A percentile compares a stretch with the other conserved stretches of the same genome.
Conservation (phyloP, 2,888 invertebrate genomes). For the Drosophila tripunctata region DNA sequence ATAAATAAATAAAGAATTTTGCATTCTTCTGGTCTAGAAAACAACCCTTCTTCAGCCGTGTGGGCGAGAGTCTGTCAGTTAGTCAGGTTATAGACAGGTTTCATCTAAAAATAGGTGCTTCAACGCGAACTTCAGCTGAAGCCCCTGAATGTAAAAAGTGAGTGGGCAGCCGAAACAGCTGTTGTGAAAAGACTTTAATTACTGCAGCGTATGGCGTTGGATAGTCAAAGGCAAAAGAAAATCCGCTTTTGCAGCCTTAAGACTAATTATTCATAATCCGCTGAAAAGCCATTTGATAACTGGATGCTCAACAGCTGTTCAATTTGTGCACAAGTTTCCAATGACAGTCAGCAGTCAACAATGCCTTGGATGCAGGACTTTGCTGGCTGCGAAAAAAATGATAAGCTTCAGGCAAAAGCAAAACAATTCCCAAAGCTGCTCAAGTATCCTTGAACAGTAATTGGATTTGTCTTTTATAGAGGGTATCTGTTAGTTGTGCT, state of each 20-base stretch:
- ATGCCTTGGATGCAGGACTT: constrained; percentile 3
- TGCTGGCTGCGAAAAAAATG: neutral
- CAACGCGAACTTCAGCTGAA: constrained; percentile 6
- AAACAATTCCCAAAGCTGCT: neutral
- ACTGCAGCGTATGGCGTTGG: neutral
- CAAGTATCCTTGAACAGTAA: neutral
- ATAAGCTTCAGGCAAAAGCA: neutral
- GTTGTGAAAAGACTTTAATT: constrained; percentile 31
- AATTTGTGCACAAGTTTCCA: constrained; percentile 5
- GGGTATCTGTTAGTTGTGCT: neutral
- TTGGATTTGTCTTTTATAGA: constrained; percentile 1
- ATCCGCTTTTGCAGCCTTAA: constrained; percentile 1
- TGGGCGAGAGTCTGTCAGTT: constrained; percentile 20
- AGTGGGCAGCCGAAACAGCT: constrained; percentile 33
- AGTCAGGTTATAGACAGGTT: constrained; percentile 19
- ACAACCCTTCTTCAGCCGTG: constrained; percentile 20
- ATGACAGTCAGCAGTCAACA: neutral
- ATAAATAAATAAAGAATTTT: constrained; percentile 9
- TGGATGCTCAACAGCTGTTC: constrained; percentile 31
- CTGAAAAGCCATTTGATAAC: neutral
- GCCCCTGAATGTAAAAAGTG: neutral
- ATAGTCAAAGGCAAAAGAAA: constrained; percentile 8
- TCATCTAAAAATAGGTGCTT: constrained; percentile 17
- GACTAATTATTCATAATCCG: constrained; percentile 36
- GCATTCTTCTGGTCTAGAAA: constrained; percentile 1